These are phyloP conservation scores for Sphyrna mokarran DNA, from an alignment of 2,113 vertebrate genomes.

Conservation along the genomic window DNA sequence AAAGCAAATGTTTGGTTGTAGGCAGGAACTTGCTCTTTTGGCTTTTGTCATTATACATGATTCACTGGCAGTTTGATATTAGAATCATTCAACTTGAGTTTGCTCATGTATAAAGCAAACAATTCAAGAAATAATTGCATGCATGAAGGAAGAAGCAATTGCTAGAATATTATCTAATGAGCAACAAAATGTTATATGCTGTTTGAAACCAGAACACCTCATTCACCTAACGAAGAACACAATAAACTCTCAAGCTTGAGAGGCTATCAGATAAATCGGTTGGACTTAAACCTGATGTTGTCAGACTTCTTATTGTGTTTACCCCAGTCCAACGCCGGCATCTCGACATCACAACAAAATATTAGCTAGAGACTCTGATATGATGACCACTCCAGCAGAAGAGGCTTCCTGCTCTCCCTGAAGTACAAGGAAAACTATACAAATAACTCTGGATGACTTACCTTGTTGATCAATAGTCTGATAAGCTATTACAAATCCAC, in stretches of 20 bases:
- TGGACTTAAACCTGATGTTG: too few relatives aligned
- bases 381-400: neutral
- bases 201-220: too few relatives aligned
- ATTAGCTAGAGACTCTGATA: neutral
- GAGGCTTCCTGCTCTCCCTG: neutral
- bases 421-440: neutral
- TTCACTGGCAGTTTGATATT: neutral
- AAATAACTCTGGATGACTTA: neutral
- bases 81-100: neutral
- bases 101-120: neutral
- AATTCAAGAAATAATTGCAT: neutral
- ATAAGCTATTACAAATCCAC: neutral
- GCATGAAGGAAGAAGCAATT: neutral
- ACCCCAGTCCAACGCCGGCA: too few relatives aligned
- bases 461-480: neutral
- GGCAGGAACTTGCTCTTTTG: neutral
- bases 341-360: too few relatives aligned
- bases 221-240: too few relatives aligned
- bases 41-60: neutral
- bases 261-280: too few relatives aligned
- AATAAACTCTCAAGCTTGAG: too few relatives aligned
- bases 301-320: too few relatives aligned
- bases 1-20: too few relatives aligned
- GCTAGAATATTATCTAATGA: neutral
- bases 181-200: neutral